Conservation (phyloP, 2,888 invertebrate species). For the Caradrina clavipalpis region DNA sequence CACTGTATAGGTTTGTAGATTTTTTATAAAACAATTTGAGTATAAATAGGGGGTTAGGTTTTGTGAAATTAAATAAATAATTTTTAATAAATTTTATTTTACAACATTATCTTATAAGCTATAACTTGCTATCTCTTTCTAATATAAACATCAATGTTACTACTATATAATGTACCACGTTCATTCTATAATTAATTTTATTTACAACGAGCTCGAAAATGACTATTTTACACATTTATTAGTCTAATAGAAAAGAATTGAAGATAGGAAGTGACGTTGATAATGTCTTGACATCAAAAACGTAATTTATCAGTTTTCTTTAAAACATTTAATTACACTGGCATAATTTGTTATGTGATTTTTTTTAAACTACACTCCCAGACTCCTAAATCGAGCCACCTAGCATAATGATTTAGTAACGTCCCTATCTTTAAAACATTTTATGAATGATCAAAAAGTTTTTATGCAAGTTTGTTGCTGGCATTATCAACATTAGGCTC, state of each 20-base stretch:
- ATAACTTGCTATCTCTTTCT: constrained; percentile 66
- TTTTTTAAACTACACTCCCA: not conserved
- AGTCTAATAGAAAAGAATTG: constrained; percentile 34
- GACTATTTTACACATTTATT: constrained; percentile 55
- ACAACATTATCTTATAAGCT: constrained; percentile 72
- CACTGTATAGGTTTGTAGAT: not conserved
- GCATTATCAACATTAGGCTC: no score
- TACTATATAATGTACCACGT: constrained; percentile 64
- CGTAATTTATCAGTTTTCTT: constrained; percentile 1
- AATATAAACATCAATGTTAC: constrained; percentile 76
- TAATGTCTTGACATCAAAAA: constrained; percentile 7
- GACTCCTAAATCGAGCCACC: no score
- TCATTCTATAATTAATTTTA: constrained; percentile 66
- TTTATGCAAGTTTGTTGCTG: no score
- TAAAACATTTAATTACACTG: constrained; percentile 1
- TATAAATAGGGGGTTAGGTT: not conserved
- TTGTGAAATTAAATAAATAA: constrained; percentile 12
- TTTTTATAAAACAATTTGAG: no score
- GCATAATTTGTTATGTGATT: not conserved
- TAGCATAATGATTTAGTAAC: no score
- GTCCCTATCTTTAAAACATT: no score
- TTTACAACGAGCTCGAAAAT: constrained; percentile 65
- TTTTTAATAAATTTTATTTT: constrained; percentile 74
- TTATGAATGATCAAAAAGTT: no score
- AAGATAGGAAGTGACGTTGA: constrained; percentile 32